Evolutionary conservation across 2,888 invertebrate species (phyloP).

Genomic region (Hyposoter didymator): DNA sequence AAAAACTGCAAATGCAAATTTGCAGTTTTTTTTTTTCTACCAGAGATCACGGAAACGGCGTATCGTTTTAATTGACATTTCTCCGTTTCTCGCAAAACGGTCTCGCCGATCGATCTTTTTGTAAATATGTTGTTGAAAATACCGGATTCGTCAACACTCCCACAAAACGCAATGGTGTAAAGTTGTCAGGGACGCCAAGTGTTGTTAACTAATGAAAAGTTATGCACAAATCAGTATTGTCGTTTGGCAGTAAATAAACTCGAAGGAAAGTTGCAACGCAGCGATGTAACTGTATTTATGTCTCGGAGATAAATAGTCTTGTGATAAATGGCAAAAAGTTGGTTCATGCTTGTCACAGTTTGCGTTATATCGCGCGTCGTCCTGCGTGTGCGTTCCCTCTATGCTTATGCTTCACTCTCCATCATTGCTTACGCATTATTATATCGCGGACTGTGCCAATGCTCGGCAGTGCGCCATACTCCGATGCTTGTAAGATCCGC

Average conservation of each 20-base stretch:
- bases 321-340: conserved; percentile 3
- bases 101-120: background rate
- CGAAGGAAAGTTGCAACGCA: background rate
- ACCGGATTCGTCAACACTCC: background rate
- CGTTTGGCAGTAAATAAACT: background rate
- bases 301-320: background rate
- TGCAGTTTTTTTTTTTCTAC: too few relatives aligned
- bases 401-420: conserved; percentile 44
- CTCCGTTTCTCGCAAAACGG: background rate
- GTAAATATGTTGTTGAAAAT: background rate
- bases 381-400: conserved; percentile 14
- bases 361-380: background rate
- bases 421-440: conserved; percentile 63
- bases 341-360: conserved; percentile 5
- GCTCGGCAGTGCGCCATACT: conserved; percentile 47
- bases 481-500: conserved; percentile 26
- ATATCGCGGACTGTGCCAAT: conserved; percentile 60
- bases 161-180: background rate
- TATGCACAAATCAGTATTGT: background rate
- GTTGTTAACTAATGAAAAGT: conserved; percentile 9
- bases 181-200: conserved; percentile 1
- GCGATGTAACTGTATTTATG: background rate
- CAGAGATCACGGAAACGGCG: too few relatives aligned
- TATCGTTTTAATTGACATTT: background rate
- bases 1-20: too few relatives aligned